Evolutionary conservation across 2,797 vertebrate species (phyloP), one percentile per base, ranked within the genome.

Genomic region (Chiroxiphia lanceolata): DNA sequence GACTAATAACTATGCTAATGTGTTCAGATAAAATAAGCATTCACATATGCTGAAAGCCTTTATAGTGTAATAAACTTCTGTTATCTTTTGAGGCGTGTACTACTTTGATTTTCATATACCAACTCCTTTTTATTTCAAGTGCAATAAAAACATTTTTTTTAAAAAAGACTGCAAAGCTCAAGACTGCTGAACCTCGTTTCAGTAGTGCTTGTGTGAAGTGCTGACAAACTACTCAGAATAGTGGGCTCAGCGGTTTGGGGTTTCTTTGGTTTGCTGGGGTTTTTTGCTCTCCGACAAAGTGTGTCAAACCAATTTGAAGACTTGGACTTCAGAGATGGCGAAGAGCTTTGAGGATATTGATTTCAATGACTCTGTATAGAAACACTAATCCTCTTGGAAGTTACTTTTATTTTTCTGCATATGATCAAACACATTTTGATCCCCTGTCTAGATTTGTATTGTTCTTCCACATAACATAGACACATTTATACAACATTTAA

Each of bases 1-100:
- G 75, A 95, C 89, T 95, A 95, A 96, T 95, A 95, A 95, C 93
- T 95, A 95, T 97, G 94, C 94, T 97, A 95, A 95, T 95, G 78
- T 95, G 74, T 90, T 94, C 86, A 93, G 94, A 96, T 95, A 94
- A 96, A 95, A 96, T 89, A 96, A 89, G 93, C 70, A 84, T 90
- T 74, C 93, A 70, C 92, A 92, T 93, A 87, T 74, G 94, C 86
- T 89, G 80, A 89, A 94, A 95, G 60, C 51, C 86, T 94, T 96
- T 95, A 93, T 89, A 87, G 71, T 77, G 86, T 82, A 92, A 95
- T 94, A 95, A 93, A 96, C 90, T 95, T 91, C 95, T 95, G 94
- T 88, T 95, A 84, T 93, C 90, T 95, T 95, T 93, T 67, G 83
- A 95, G 83, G 90, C 48, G 0, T 84, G 88, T 67, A 84, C 67